Evolutionary conservation across 2,888 invertebrate genomes (phyloP), one percentile per base, ranked within the genome.

Genomic region (Papilio protenor): DNA sequence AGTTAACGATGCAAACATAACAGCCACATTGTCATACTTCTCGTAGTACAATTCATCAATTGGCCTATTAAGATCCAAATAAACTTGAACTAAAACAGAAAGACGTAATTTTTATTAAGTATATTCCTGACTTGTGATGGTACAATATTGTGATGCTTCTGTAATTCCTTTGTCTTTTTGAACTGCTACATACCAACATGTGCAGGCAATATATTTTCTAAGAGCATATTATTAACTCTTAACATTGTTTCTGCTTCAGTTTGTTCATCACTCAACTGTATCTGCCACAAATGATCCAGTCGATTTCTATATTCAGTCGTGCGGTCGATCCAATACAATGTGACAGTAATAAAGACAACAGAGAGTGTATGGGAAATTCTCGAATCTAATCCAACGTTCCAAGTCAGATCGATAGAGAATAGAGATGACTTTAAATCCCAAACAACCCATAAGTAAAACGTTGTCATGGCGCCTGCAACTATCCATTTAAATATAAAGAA

Each of bases 1-100:
- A 21, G 97, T 97, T 71, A 99, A 96, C 0, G 98, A 98, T 0
- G 99, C 99, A 91, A 99, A 99, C 98, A 99, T 99, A 0, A 99
- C 98, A 2, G 98, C 98, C 0, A 98, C 98, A 84, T 97, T 96
- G 76, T 97, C 96, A 87, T 99, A 98, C 80, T 97, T 96, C 89
- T 98, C 97, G 84, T 98, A 97, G 88, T 99, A 99, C 5, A 98
- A 95, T 82, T 98, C 97, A 76, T 96, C 96, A 77, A 96, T 95
- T 70, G 95, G 96, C 91, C 96, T 95, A 80, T 96, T 96, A 80
- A 96, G 93, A 83, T 97, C 96, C 81, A 98, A 92, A 87, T 97
- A 98, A 77, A 97, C 96, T 87, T 97, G 96, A 70, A 98, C 98
- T 98, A 88, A 74, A 94, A 92, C 1, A 80, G 40, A 74, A 80